These are phyloP conservation scores for Platysternon megacephalum DNA, from an alignment of 2,113 vertebrate genomes.

Conservation along the genomic window DNA sequence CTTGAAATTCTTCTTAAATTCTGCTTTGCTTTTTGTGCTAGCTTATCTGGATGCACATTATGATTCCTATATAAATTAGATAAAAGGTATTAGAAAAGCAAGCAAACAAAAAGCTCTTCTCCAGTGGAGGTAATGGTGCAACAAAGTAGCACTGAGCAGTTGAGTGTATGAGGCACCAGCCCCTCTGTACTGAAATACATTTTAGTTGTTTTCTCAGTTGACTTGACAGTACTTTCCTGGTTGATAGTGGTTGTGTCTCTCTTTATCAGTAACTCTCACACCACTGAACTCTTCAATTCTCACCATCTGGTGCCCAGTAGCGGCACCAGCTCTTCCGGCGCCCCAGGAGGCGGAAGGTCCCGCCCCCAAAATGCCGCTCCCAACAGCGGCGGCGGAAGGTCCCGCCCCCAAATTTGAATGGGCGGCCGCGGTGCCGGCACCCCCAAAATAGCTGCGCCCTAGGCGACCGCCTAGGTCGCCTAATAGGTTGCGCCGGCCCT, in stretches of 20 bases:
- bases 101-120: neutral
- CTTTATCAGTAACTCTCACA: conserved; percentile 22
- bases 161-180: neutral
- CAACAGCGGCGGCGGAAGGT: no score
- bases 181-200: neutral
- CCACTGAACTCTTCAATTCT: neutral
- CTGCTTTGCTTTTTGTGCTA: neutral
- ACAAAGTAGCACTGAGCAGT: neutral
- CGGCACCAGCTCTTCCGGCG: no score
- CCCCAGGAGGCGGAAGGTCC: no score
- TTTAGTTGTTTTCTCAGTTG: neutral
- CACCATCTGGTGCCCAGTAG: neutral
- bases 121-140: rapidly evolving
- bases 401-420: no score
- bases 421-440: no score
- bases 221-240: neutral
- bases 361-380: no score
- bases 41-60: neutral
- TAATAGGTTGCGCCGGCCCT: no score
- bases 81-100: neutral
- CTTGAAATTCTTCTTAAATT: neutral
- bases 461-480: no score
- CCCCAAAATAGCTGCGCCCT: no score
- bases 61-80: neutral
- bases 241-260: neutral